A percentile compares a stretch with the other conserved stretches of the same genome.
Evolutionary conservation across 2,113 vertebrate genomes (phyloP).

Genomic region (Caranx ignobilis): DNA sequence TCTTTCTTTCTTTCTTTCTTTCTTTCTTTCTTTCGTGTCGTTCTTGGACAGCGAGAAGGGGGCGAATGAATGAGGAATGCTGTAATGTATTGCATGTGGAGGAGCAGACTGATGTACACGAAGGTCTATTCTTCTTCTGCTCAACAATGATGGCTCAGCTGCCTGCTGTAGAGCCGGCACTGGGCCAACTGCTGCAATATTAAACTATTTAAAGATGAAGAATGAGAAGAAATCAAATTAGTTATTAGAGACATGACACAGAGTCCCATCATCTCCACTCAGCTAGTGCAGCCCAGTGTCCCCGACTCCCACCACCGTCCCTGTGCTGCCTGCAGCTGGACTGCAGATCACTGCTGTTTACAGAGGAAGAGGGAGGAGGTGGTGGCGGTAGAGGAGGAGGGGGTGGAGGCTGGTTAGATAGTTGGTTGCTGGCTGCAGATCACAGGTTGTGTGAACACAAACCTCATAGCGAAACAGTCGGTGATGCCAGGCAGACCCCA

Average conservation of each 20-base stretch:
- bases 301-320: conserved; percentile 54
- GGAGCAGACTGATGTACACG: conserved; percentile 38
- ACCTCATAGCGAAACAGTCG: conserved; percentile 37
- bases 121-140: conserved; percentile 21
- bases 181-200: conserved; percentile 9
- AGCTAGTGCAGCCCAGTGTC: conserved; percentile 25
- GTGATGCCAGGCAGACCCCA: conserved; percentile 23
- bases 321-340: conserved; percentile 73
- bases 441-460: conserved; percentile 60
- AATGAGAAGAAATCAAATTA: conserved; percentile 2
- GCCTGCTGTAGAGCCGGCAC: conserved; percentile 9
- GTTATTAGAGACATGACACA: conserved; percentile 1
- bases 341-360: conserved; percentile 68
- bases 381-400: conserved; percentile 44
- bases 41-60: conserved; percentile 54
- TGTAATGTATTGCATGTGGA: conserved; percentile 56
- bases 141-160: conserved; percentile 35
- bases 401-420: conserved; percentile 47
- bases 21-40: conserved; percentile 18
- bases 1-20: too few species aligned
- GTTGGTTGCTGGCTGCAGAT: conserved; percentile 69
- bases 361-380: conserved; percentile 55
- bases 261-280: conserved; percentile 2
- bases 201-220: background rate
- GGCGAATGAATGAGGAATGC: conserved; percentile 48